Evolutionary conservation across 2,113 vertebrate species (phyloP), one percentile per base, ranked within the genome.

Genomic region (Ellobius talpinus): DNA sequence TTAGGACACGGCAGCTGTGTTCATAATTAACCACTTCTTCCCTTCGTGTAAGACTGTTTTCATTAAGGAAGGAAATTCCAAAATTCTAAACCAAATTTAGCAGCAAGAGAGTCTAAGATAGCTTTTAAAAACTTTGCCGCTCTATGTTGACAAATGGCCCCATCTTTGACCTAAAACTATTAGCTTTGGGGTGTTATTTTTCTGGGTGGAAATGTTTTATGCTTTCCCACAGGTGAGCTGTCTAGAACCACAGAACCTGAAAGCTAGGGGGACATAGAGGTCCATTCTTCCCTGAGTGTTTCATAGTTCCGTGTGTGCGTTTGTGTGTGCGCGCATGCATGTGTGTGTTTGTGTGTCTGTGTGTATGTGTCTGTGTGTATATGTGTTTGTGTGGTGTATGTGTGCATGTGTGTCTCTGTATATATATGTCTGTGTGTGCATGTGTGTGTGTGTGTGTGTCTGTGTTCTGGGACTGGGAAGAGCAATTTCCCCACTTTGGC

Each of bases 1-100:
- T 97, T 93, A 96, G 92, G 87, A 74, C 85, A 81, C 86, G 79
- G 47, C 82, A 70, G 61, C 93, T 95, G n/a, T 78, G n/a, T 96
- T 97, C 72, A 86, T 91, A 93, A 86, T 97, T 95, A 84, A 88
- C 93, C 79, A 94, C 79, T 58, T 63, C 31, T 50, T 23, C 66
- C 66, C 26, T 93, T 70, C 52, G 61, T 87, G 14, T 58, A 90
- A 96, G 90, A 73, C 36, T 66, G 81, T 92, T 95, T 95, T 73
- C 81, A 65, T 72, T 87, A 79, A 72, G 55, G 50, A 96, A 91
- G 93, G 85, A 95, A 86, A 91, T 81, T 65, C 42, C 74, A 86
- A 91, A 82, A 68, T 84, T 93, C 77, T 70, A 89, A 97, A 73
- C 55, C 66, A 74, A 92, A 93, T 52, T 81, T 88, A 76, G 90